A percentile compares a stretch with the other conserved stretches of the same genome.
Conservation (phyloP, 2,113 vertebrate genomes). For the Kryptolebias marmoratus region DNA sequence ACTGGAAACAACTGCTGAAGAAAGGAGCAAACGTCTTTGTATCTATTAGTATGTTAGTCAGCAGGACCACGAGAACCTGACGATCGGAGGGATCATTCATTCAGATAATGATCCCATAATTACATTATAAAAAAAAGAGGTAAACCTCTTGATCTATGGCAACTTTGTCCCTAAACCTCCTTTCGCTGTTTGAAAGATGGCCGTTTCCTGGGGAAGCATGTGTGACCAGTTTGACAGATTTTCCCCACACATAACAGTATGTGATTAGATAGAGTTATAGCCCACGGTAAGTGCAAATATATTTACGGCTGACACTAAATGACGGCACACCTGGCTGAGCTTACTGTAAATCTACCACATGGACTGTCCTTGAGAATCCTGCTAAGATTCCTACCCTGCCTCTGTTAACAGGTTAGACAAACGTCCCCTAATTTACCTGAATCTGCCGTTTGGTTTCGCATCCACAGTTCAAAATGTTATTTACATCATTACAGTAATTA, state of each 20-base stretch:
- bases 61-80: constrained; percentile 5
- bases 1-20: constrained; percentile 20
- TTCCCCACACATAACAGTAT: constrained; percentile 37
- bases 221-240: constrained; percentile 44
- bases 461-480: neutral
- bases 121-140: constrained; percentile 23
- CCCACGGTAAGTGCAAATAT: constrained; percentile 49
- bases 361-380: constrained; percentile 63
- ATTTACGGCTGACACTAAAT: constrained; percentile 62
- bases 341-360: constrained; percentile 55
- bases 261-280: constrained; percentile 68
- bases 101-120: constrained; percentile 56
- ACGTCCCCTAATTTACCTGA: neutral
- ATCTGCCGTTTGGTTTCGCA: neutral
- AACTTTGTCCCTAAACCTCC: constrained; percentile 48
- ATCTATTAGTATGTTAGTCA: constrained; percentile 50
- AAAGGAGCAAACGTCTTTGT: constrained; percentile 22
- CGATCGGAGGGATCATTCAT: constrained; percentile 42
- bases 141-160: constrained; percentile 34
- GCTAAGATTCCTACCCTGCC: neutral
- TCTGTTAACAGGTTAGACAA: constrained; percentile 21
- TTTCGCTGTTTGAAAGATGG: constrained; percentile 52
- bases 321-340: constrained; percentile 41
- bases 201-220: constrained; percentile 19
- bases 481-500: too few species aligned